Percentiles rank a stretch among this genome's conserved stretches.
phyloP scores from a whole-genome alignment of 1,140 invertebrate species.

The Gonatopus flavifemur region DNA sequence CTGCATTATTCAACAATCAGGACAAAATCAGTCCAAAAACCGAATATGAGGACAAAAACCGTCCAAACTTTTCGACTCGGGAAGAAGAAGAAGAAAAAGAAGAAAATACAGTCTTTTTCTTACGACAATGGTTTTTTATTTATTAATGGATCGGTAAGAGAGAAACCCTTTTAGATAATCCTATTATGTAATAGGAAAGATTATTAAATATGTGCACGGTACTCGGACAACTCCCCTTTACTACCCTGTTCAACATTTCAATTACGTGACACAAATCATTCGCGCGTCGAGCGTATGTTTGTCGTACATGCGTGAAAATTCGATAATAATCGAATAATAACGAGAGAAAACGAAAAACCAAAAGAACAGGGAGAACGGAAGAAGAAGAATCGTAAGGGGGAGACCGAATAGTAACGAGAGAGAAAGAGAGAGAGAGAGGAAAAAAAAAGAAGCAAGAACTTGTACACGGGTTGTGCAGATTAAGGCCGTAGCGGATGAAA shows the following conservation, averaged over 20 bases:
- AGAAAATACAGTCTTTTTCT: constrained; percentile 8
- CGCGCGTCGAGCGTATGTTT: neutral
- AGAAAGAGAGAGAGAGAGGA: neutral
- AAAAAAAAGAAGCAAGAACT: constrained; percentile 1
- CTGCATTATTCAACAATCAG: too few species aligned
- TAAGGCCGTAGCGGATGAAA: too few species aligned
- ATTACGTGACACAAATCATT: too few species aligned
- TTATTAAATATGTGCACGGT: constrained; percentile 48
- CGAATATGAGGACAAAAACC: too few species aligned
- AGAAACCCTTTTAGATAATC: constrained; percentile 53
- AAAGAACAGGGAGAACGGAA: neutral
- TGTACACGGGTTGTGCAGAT: too few species aligned
- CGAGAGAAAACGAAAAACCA: neutral
- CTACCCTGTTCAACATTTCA: constrained; percentile 25
- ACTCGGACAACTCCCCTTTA: neutral
- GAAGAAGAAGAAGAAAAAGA: constrained; percentile 2
- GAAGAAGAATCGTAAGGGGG: neutral
- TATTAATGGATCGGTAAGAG: constrained; percentile 46
- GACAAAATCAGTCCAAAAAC: too few species aligned
- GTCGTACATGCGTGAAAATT: neutral
- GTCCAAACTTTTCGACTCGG: too few species aligned
- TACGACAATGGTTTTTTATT: constrained; percentile 36
- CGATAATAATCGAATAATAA: too few species aligned
- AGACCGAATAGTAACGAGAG: neutral
- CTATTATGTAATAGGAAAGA: constrained; percentile 49